These are phyloP conservation scores for Ichneumoninae sp. DNA, from an alignment of 2,888 invertebrate species.

Conservation along the genomic window DNA sequence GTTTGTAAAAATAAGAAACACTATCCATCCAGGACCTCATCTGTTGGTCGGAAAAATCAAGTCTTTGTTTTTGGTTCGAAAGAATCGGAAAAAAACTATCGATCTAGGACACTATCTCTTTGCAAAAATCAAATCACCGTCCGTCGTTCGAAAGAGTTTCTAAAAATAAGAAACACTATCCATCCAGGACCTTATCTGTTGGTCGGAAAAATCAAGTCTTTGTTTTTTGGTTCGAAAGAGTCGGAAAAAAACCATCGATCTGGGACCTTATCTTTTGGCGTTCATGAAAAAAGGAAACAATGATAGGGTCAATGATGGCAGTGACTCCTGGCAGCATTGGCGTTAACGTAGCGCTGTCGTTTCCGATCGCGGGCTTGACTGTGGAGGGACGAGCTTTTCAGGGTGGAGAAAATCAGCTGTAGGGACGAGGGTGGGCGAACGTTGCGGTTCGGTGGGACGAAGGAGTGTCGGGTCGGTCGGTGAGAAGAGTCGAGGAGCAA, in stretches of 20 bases:
- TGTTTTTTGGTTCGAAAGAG: neutral
- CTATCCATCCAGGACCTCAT: no score
- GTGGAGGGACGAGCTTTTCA: constrained; percentile 49
- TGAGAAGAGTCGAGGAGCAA: constrained; percentile 63
- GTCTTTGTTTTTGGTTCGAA: no score
- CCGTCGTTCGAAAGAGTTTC: neutral
- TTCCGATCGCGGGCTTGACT: constrained; percentile 50
- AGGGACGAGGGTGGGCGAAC: constrained; percentile 73
- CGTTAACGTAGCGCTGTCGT: constrained; percentile 42
- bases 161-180: neutral
- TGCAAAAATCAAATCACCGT: neutral
- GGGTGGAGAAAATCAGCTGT: constrained; percentile 52
- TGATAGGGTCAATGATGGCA: neutral
- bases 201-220: neutral
- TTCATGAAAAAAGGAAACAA: neutral
- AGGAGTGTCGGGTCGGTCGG: constrained; percentile 70
- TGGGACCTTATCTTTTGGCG: neutral
- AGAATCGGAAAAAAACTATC: neutral
- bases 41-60: no score
- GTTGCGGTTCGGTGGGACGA: constrained; percentile 79
- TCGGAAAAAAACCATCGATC: neutral
- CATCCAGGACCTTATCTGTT: neutral
- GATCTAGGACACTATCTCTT: neutral
- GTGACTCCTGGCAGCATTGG: constrained; percentile 9
- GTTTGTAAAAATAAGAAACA: neutral